phyloP scores from a whole-genome alignment of 2,888 invertebrate species.

The Dorcus hopei region DNA sequence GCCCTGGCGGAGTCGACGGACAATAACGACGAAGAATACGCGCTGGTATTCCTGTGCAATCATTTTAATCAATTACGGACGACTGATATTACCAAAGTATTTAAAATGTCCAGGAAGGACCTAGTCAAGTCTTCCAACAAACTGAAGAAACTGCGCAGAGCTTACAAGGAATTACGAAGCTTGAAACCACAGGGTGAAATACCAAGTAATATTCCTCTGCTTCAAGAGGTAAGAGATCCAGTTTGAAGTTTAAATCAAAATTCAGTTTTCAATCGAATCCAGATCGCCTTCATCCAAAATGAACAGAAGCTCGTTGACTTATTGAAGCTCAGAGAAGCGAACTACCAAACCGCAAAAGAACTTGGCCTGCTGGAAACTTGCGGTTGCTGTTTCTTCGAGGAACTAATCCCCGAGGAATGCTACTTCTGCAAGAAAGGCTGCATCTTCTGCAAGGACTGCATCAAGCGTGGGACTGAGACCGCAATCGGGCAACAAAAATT shows the following conservation, averaged over 20 bases:
- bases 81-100: conserved; percentile 34
- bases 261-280: neutral
- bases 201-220: conserved; percentile 34
- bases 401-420: conserved; percentile 49
- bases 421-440: conserved; percentile 41
- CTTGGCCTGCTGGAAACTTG: conserved; percentile 48
- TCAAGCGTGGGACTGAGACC: conserved; percentile 45
- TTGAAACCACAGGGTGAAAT: conserved; percentile 16
- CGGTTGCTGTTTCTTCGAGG: conserved; percentile 56
- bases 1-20: conserved; percentile 18
- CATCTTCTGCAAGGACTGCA: conserved; percentile 50
- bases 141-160: conserved; percentile 32
- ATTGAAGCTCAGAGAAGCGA: conserved; percentile 34
- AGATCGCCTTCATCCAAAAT: conserved; percentile 41
- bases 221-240: conserved; percentile 38
- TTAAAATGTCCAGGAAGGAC: conserved; percentile 31
- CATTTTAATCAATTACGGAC: conserved; percentile 33
- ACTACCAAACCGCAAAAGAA: conserved; percentile 35
- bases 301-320: conserved; percentile 36
- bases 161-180: conserved; percentile 26
- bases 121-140: conserved; percentile 32
- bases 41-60: conserved; percentile 36
- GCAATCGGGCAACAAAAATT: conserved; percentile 48
- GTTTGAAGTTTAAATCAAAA: neutral
- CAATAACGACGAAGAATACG: conserved; percentile 30